A percentile compares a stretch with the other conserved stretches of the same genome.
These are phyloP conservation scores for Epirrita christyi DNA, from an alignment of 2,888 invertebrate species.

Conservation along the genomic window DNA sequence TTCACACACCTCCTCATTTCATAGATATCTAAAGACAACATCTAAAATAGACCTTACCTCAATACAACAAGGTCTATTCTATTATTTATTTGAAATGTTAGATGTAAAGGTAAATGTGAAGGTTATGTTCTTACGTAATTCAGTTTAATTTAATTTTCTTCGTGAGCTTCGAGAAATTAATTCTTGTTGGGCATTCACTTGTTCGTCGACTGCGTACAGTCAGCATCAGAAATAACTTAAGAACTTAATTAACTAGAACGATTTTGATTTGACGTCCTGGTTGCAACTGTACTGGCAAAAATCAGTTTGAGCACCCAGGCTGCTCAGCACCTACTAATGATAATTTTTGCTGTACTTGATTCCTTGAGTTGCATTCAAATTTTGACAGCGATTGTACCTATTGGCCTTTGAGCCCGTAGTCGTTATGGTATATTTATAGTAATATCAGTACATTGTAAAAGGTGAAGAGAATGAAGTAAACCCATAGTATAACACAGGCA, in stretches of 20 bases:
- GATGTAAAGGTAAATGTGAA: conserved; percentile 19
- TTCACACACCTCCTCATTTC: conserved; percentile 14
- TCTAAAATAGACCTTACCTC: conserved; percentile 14
- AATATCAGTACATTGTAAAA: conserved; percentile 13
- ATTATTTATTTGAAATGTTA: conserved; percentile 2
- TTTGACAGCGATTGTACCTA: conserved; percentile 12
- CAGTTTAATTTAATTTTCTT: conserved; percentile 55
- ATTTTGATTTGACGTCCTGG: too few species aligned
- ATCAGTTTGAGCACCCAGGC: not conserved
- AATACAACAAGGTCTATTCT: conserved; percentile 3
- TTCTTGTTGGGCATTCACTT: conserved; percentile 11
- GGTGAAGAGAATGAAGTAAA: conserved; percentile 9
- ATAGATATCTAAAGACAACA: not conserved
- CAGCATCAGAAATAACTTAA: too few species aligned
- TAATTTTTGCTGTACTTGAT: too few species aligned
- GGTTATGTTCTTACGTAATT: conserved; percentile 23
- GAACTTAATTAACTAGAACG: too few species aligned
- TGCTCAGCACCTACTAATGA: too few species aligned
- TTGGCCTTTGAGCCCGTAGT: conserved; percentile 17
- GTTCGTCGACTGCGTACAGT: conserved; percentile 1
- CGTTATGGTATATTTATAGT: conserved; percentile 19
- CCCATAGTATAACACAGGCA: not conserved
- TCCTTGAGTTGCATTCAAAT: too few species aligned
- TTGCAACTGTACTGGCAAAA: too few species aligned
- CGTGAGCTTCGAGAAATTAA: conserved; percentile 51